Conservation (phyloP, 2,888 invertebrate species). For the Philereme transversata region DNA sequence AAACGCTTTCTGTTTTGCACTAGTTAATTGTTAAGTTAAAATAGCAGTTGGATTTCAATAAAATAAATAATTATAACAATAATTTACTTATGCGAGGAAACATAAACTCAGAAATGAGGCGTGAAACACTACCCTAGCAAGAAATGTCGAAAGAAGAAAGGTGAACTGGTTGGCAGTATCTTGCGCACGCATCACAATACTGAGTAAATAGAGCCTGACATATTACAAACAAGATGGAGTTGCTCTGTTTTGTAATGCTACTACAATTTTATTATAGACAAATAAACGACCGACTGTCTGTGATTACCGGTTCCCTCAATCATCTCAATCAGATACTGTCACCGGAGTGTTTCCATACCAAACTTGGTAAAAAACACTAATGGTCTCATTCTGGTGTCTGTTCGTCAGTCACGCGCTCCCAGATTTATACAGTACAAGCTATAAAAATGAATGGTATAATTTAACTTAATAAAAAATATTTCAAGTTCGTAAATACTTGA, state of each 20-base stretch:
- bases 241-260: constrained; percentile 30
- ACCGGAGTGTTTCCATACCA: too few relatives aligned
- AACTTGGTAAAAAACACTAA: too few relatives aligned
- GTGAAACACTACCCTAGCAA: constrained; percentile 42
- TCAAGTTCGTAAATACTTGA: too few relatives aligned
- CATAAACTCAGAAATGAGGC: not conserved
- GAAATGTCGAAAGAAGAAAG: constrained; percentile 63
- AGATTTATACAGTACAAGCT: too few relatives aligned
- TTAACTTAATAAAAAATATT: too few relatives aligned
- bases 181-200: constrained; percentile 64
- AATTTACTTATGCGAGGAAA: not conserved
- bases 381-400: too few relatives aligned
- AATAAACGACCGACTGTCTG: not conserved
- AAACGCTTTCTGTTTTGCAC: too few relatives aligned
- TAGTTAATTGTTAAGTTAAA: too few relatives aligned
- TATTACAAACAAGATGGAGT: constrained; percentile 44
- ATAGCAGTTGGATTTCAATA: too few relatives aligned
- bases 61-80: too few relatives aligned
- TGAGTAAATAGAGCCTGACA: constrained; percentile 71
- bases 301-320: not conserved
- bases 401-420: too few relatives aligned
- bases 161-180: constrained; percentile 65
- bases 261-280: not conserved
- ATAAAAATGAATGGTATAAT: too few relatives aligned
- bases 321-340: not conserved